Base-by-base conservation (phyloP, 2,888 invertebrate genomes). In the Lomographa bimaculata region DNA sequence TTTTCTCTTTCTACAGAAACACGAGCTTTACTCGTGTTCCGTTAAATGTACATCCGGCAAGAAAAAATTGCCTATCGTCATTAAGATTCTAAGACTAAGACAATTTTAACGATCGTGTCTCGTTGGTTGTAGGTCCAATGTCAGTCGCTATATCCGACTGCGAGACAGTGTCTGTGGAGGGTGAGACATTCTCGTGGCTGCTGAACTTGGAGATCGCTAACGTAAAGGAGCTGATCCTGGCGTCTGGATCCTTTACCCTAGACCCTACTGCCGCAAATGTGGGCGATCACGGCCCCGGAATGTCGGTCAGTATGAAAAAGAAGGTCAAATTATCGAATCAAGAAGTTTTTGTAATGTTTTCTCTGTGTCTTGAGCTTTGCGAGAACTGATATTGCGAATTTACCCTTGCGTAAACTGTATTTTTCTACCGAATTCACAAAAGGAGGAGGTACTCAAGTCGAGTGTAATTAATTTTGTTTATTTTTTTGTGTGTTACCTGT, bases 121-220 rank as follows among this genome's bases (percentile, higher is more conserved):
- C 41, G 28, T 39, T 57, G 42, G 45, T 81, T 85, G 29, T 84
- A 91, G 93, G 93, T 39, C 92, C 93, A 17, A 79, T 94, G 35
- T 90, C 92, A 36, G 91, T 91, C 17, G 87, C 90, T 45, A 91
- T 94, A 59, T 80, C 82, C 30, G 79, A 90, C 45, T 91, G 92
- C 63, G 79, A 82, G 38, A 79, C 84, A 57, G 92, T 94, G 6
- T 82, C 89, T 8, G 82, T 94, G 46, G 91, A 92, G 58, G 90
- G 91, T 8, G 87, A 90, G 26, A 91, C 93, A 0, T 94, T 94
- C 62, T 92, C 93, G 17, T 92, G 93, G 90, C 83, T 94, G 14
- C 82, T 92, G 26, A 89, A 90, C 43, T 90, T 93, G 66, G 86
- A 77, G 36, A 90, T 94, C 48, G 82, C 66, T 41, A 89, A 93